phyloP scores from a whole-genome alignment of 2,888 invertebrate species.

The Cephonodes hylas region DNA sequence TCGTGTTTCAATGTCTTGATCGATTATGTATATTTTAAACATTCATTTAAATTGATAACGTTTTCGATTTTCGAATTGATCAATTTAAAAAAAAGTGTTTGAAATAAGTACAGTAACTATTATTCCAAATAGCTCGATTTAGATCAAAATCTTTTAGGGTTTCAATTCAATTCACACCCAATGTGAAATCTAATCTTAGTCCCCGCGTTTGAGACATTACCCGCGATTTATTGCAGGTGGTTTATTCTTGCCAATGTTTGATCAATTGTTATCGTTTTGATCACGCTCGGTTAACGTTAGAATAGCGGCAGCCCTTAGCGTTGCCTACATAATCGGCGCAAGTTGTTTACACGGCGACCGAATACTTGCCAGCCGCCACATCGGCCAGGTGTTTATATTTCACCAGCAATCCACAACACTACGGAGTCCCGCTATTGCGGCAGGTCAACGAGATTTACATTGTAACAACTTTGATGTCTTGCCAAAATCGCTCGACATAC shows the following conservation, averaged over 20 bases:
- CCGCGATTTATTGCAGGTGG: too few species aligned
- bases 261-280: neutral
- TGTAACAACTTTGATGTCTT: constrained; percentile 10
- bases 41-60: too few species aligned
- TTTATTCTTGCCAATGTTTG: too few species aligned
- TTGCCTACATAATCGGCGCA: neutral
- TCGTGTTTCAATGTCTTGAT: neutral
- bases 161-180: too few species aligned
- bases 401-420: neutral
- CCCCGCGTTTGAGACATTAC: too few species aligned
- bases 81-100: too few species aligned
- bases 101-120: too few species aligned
- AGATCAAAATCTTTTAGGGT: too few species aligned
- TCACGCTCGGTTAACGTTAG: neutral
- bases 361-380: neutral
- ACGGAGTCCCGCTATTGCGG: neutral
- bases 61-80: too few species aligned
- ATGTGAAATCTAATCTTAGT: too few species aligned
- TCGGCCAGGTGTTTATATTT: constrained; percentile 4
- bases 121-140: too few species aligned
- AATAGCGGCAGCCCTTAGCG: neutral
- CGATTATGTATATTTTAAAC: too few species aligned
- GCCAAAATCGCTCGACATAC: constrained; percentile 4
- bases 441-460: constrained; percentile 10
- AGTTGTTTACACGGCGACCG: neutral